phyloP scores from a whole-genome alignment of 2,113 vertebrate genomes.

The Ageneiosus marmoratus region DNA sequence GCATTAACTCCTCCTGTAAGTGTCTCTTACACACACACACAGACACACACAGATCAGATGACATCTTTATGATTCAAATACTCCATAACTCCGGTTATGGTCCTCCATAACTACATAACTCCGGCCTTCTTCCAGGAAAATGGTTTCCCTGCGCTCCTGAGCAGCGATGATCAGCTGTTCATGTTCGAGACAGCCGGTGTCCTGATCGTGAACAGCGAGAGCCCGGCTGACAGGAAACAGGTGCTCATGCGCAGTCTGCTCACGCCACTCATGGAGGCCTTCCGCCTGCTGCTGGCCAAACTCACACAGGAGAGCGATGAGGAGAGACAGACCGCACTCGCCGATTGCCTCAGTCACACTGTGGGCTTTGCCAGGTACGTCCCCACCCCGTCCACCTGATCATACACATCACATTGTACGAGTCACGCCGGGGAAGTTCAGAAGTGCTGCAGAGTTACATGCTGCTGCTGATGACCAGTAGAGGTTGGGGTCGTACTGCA shows the following conservation, averaged over 20 bases:
- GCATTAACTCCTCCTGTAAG: constrained; percentile 90
- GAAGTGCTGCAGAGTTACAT: not conserved
- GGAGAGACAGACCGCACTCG: constrained; percentile 83
- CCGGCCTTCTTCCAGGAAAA: constrained; percentile 79
- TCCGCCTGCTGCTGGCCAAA: constrained; percentile 87
- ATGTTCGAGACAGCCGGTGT: constrained; percentile 95
- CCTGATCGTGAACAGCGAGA: constrained; percentile 91
- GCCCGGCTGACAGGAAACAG: constrained; percentile 88
- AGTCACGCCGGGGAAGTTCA: not conserved
- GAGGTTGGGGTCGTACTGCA: not conserved
- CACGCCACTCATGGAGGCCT: constrained; percentile 89
- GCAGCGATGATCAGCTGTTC: constrained; percentile 96
- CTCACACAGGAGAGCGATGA: constrained; percentile 85
- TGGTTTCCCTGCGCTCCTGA: constrained; percentile 86
- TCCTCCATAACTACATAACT: too few relatives aligned
- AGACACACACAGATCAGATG: too few relatives aligned
- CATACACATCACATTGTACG: not conserved
- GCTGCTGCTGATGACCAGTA: not conserved
- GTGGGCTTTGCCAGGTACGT: constrained; percentile 94
- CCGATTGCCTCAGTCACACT: constrained; percentile 93
- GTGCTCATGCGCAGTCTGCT: constrained; percentile 92
- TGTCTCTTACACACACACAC: constrained; percentile 21
- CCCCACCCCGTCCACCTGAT: not conserved
- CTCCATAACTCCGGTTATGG: too few relatives aligned
- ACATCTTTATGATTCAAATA: too few relatives aligned